phyloP scores from a whole-genome alignment of 2,113 vertebrate species.

The Eubucco bourcierii region DNA sequence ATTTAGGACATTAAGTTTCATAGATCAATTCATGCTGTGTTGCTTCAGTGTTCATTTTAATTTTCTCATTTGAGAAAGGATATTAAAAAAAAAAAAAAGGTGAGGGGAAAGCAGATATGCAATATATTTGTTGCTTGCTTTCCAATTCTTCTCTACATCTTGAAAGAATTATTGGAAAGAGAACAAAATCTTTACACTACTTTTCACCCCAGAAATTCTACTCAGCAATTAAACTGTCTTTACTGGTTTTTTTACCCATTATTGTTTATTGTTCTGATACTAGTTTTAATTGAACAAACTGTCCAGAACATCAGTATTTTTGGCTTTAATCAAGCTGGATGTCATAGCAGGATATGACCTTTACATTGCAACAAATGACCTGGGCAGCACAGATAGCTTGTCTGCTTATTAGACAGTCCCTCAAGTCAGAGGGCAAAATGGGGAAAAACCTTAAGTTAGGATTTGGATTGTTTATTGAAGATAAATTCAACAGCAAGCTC shows the following conservation, averaged over 20 bases:
- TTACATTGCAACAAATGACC: background rate
- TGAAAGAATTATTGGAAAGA: constrained; percentile 23
- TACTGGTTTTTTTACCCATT: background rate
- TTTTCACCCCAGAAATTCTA: constrained; percentile 40
- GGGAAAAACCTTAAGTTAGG: background rate
- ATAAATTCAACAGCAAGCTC: background rate
- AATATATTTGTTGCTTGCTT: background rate
- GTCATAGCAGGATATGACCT: background rate
- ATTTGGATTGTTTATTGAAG: background rate
- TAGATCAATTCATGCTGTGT: constrained; percentile 16
- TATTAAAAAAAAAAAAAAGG: background rate
- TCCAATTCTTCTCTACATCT: constrained; percentile 25
- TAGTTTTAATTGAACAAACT: constrained; percentile 25
- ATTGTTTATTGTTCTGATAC: background rate
- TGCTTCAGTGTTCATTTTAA: constrained; percentile 55
- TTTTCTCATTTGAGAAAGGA: constrained; percentile 23
- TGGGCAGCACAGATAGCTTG: background rate
- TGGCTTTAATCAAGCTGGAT: background rate
- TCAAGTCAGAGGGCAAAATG: background rate
- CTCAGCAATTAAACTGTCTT: constrained; percentile 32
- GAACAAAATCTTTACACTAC: background rate
- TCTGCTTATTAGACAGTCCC: background rate
- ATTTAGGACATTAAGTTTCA: constrained; percentile 54
- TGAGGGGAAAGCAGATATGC: background rate
- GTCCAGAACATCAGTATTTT: background rate